phyloP scores from a whole-genome alignment of 64 coral and sea anemone species.

The Catalaphyllia jardinei region DNA sequence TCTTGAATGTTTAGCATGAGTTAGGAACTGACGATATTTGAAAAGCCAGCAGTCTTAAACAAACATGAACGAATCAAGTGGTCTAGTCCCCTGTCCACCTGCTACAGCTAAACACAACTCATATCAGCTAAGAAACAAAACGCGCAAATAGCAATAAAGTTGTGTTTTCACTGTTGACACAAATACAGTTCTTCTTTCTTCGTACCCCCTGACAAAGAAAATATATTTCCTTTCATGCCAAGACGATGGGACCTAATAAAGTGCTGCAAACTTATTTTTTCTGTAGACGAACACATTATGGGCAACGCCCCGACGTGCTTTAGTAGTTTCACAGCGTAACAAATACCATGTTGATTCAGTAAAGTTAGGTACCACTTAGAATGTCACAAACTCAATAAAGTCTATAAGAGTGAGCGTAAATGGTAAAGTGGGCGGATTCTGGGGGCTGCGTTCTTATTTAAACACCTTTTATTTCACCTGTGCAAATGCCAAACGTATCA shows the following conservation, averaged over 20 bases:
- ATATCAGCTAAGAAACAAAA: neutral
- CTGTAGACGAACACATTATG: too few species aligned
- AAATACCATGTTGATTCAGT: too few species aligned
- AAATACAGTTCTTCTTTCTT: neutral
- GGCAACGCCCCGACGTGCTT: too few species aligned
- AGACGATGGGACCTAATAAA: neutral
- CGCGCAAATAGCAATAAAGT: neutral
- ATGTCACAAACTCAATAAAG: neutral
- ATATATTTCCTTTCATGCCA: neutral
- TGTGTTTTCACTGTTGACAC: neutral
- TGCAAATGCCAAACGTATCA: neutral
- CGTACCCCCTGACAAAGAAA: neutral
- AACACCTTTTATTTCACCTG: slow-evolving; percentile 17
- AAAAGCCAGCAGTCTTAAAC: neutral
- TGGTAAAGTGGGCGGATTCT: neutral
- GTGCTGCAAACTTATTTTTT: too few species aligned
- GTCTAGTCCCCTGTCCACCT: neutral
- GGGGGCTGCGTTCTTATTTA: neutral
- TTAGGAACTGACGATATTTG: too few species aligned
- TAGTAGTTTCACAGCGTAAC: too few species aligned
- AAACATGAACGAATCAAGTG: neutral
- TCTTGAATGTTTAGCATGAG: too few species aligned
- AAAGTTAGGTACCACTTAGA: too few species aligned
- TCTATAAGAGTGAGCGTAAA: neutral
- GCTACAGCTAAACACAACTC: slow-evolving; percentile 1